Evolutionary conservation across 2,113 vertebrate genomes (phyloP), one percentile per base, ranked within the genome.

Genomic region (Microcebus griseorufus): DNA sequence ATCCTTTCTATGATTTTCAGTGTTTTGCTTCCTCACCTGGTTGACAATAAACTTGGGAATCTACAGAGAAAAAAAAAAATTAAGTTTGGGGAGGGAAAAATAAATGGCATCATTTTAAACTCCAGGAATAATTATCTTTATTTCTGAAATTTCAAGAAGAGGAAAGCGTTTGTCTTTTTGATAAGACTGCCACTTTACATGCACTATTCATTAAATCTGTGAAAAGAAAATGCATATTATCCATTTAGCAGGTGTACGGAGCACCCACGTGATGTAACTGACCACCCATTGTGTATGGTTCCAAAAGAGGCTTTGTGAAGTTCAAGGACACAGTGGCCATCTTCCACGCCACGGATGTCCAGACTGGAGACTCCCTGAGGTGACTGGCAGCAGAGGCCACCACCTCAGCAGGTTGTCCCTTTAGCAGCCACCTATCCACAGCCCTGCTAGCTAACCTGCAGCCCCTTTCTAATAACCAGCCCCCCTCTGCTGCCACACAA

Each of bases 41-140:
- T 98, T 99, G 97, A 99, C 98, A 95, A 99, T 99, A 98, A 99
- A 99, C 98, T 99, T 99, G 2, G 99, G 99, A 95, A 99, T 99
- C 99, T 99, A 96, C 4, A n/a, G 22, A 93, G n/a, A 97, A 93
- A 96, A 97, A 93, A 95, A 53, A 17, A 91, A 91, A 94, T 80
- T 39, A n/a, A 88, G 70, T 85, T 87, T 64, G 29, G 42, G 58
- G n/a, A 62, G 70, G 53, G 45, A 65, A 62, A 95, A 70, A 51
- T 37, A 48, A 69, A 60, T 2, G 10, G 45, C 32, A 89, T 5
- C 20, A 29, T 67, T 87, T 75, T 39, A 20, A 86, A 53, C 39
- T 17, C 53, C 5, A 32, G 29, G 76, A 84, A 82, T 42, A 67
- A 51, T 75, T 6, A 37, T n/a, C 13, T 79, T 23, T 29, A 65